These are phyloP conservation scores for Petrocephalus microphthalmus DNA, from an alignment of 2,113 vertebrate genomes.

Conservation along the genomic window DNA sequence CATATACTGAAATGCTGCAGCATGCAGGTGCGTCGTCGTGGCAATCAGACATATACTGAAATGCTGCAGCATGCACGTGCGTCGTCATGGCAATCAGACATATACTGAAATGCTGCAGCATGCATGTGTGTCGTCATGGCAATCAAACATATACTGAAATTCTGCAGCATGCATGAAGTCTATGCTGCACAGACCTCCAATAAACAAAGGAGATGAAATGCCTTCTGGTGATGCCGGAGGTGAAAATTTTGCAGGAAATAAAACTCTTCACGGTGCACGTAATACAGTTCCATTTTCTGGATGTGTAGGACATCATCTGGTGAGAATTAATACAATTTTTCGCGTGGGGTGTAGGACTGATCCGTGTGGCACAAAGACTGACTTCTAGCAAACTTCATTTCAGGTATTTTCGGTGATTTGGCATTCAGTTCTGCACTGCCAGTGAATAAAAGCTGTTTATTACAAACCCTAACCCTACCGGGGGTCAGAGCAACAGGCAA, in stretches of 20 bases:
- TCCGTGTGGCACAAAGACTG: neutral
- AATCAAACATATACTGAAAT: neutral
- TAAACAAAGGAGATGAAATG: neutral
- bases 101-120: neutral
- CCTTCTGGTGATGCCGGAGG: neutral
- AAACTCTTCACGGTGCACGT: neutral
- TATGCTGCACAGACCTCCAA: neutral
- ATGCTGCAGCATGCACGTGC: too few species aligned
- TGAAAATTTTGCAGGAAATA: neutral
- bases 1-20: too few species aligned
- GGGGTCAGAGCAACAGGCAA: neutral
- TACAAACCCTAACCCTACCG: neutral
- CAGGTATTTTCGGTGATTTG: neutral
- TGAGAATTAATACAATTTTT: neutral
- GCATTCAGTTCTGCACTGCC: neutral
- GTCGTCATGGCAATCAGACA: too few species aligned
- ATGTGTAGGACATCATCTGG: constrained; percentile 4
- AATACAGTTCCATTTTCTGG: neutral
- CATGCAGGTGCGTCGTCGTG: too few species aligned
- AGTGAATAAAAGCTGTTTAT: neutral
- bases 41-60: too few species aligned
- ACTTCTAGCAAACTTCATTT: neutral
- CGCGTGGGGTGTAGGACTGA: neutral
- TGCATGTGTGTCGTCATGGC: neutral
- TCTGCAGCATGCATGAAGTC: neutral